These are phyloP conservation scores for Otolemur garnettii DNA, from an alignment of 2,113 vertebrate species.

Conservation along the genomic window DNA sequence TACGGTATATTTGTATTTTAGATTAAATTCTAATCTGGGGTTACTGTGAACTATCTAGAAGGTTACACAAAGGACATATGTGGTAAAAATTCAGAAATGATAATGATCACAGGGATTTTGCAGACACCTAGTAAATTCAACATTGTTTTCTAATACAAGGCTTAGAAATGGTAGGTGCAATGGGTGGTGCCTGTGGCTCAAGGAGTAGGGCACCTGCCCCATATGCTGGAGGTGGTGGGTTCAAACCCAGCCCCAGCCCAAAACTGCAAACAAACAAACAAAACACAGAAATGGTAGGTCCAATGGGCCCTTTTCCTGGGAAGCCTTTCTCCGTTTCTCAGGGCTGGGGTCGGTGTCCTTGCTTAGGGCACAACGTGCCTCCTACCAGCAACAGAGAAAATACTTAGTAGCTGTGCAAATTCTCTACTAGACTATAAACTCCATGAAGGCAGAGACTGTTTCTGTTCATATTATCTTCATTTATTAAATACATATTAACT, in stretches of 20 bases:
- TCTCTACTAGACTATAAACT: neutral
- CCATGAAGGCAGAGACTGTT: neutral
- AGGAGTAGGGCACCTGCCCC: too few relatives aligned
- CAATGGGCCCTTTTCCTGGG: neutral
- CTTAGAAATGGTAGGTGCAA: neutral
- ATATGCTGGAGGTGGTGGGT: too few relatives aligned
- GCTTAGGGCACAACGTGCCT: neutral
- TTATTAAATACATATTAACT: neutral
- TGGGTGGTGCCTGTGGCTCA: too few relatives aligned
- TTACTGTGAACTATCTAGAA: neutral
- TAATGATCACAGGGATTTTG: neutral
- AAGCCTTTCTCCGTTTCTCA: neutral
- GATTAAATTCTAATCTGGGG: slow-evolving; percentile 31
- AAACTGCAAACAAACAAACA: too few relatives aligned
- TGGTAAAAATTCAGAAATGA: slow-evolving; percentile 15
- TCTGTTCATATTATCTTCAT: neutral
- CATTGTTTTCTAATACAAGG: neutral
- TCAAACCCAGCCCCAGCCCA: too few relatives aligned
- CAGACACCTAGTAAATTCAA: neutral
- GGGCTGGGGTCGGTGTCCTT: neutral
- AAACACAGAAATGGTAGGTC: neutral
- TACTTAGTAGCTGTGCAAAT: neutral
- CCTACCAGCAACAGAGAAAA: neutral
- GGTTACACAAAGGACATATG: neutral
- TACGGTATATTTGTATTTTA: neutral